Conservation (phyloP, 2,888 invertebrate species). For the Agrochola macilenta region DNA sequence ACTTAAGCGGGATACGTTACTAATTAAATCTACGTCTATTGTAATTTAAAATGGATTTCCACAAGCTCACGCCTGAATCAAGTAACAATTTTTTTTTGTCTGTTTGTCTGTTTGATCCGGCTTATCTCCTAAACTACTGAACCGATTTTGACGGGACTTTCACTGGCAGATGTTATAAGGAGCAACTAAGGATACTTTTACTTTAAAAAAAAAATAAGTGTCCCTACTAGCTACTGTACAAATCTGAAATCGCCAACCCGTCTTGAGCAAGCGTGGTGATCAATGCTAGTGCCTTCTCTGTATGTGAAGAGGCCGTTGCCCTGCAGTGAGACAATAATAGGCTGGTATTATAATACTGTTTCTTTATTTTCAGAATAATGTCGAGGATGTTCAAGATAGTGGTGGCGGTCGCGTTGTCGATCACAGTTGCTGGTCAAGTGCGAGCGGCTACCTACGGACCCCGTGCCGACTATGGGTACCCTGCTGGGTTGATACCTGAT, state of each 20-base stretch:
- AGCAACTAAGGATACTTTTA: too few species aligned
- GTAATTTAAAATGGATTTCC: too few species aligned
- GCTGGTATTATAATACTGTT: not conserved
- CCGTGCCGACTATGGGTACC: constrained; percentile 76
- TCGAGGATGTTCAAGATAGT: constrained; percentile 26
- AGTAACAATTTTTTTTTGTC: too few species aligned
- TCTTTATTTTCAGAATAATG: constrained; percentile 60
- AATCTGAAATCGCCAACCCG: not conserved
- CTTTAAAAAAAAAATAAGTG: too few species aligned
- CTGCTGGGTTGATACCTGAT: constrained; percentile 82
- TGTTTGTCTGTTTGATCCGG: too few species aligned
- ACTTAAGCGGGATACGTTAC: too few species aligned
- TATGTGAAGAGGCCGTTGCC: not conserved
- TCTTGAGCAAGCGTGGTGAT: not conserved
- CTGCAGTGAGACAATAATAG: not conserved
- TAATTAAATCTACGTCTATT: too few species aligned
- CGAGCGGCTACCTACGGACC: constrained; percentile 68
- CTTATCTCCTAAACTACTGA: too few species aligned
- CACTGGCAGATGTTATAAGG: too few species aligned
- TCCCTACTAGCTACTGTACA: too few species aligned
- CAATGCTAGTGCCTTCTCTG: not conserved
- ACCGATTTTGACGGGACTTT: too few species aligned
- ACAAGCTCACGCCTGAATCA: too few species aligned
- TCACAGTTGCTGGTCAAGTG: constrained; percentile 24
- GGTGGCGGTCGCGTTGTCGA: constrained; percentile 32